Evolutionary conservation across 2,797 vertebrate genomes (phyloP).

Genomic region (Rhinogobio ventralis): DNA sequence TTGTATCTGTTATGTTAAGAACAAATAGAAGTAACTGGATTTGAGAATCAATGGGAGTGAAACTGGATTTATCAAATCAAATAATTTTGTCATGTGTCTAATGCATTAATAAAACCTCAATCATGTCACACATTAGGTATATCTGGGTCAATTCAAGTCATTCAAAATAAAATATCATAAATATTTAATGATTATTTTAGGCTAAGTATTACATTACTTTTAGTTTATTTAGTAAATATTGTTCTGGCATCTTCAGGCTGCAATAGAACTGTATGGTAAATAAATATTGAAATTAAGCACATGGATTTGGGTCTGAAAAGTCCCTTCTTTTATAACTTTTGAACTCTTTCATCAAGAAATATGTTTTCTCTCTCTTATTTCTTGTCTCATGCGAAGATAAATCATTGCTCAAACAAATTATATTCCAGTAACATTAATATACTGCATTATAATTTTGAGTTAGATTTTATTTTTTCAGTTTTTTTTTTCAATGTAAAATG

Average conservation of each 20-base stretch:
- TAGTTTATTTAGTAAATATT: too few relatives aligned
- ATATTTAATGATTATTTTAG: background rate
- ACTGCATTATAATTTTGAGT: background rate
- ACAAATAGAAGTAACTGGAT: background rate
- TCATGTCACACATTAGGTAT: background rate
- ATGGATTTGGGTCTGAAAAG: background rate
- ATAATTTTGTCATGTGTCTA: background rate
- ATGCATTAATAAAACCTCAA: background rate
- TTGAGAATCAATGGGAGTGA: background rate
- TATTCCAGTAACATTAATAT: background rate
- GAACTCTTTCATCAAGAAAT: background rate
- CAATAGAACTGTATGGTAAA: background rate
- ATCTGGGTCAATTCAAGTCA: background rate
- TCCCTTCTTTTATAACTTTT: background rate
- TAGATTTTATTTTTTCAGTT: background rate
- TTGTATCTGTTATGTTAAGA: background rate
- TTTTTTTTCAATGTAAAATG: too few relatives aligned
- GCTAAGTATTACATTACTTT: background rate
- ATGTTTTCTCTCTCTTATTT: background rate
- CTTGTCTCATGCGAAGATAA: background rate
- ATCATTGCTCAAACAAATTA: background rate
- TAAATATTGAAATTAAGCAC: background rate
- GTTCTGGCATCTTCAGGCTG: background rate
- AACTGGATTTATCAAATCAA: background rate
- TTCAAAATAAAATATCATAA: background rate